Conservation (phyloP, 1,140 invertebrate species). For the Calephelis virginiensis region DNA sequence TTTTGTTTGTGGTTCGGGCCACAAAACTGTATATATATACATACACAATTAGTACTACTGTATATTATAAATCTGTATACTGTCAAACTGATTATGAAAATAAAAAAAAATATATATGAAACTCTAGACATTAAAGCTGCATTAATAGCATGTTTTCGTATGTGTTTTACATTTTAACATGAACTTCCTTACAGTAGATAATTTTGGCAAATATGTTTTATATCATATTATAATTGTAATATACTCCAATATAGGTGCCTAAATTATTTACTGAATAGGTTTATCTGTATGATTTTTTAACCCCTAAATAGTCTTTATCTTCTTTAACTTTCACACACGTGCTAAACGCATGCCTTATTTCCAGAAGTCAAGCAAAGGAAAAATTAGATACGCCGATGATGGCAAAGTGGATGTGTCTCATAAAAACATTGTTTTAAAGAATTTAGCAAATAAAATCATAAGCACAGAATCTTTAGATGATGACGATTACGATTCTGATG, state of each 20-base stretch:
- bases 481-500: conserved; percentile 64
- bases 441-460: conserved; percentile 64
- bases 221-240: too few species aligned
- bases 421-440: conserved; percentile 66
- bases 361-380: conserved; percentile 63
- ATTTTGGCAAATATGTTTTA: conserved; percentile 13
- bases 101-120: not conserved
- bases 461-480: conserved; percentile 58
- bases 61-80: too few species aligned
- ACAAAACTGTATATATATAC: too few species aligned
- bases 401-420: conserved; percentile 62
- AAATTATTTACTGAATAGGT: too few species aligned
- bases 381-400: conserved; percentile 50
- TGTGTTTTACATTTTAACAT: too few species aligned
- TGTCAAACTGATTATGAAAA: too few species aligned
- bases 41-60: too few species aligned
- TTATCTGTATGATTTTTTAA: conserved; percentile 24
- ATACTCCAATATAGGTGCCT: too few species aligned
- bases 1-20: too few species aligned
- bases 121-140: conserved; percentile 5
- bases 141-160: too few species aligned
- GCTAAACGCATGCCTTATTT: conserved; percentile 65
- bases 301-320: conserved; percentile 32
- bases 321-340: conserved; percentile 55
- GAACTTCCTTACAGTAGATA: conserved; percentile 15